phyloP scores from a whole-genome alignment of 2,113 vertebrate species.

The Onychostoma macrolepis region DNA sequence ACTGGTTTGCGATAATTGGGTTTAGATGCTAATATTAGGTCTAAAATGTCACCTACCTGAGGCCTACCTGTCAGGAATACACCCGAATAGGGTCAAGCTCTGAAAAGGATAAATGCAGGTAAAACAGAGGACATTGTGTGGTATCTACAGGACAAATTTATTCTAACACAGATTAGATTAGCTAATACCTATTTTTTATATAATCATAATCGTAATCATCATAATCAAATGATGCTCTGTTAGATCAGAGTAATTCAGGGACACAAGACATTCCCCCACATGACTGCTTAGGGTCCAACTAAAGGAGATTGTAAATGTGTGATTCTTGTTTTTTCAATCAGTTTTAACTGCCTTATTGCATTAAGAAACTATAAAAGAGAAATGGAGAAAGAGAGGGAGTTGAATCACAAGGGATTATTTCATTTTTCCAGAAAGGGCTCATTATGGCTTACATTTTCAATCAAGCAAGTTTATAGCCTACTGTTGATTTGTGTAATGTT shows the following conservation, averaged over 20 bases:
- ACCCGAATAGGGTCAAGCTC: neutral
- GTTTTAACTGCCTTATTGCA: constrained; percentile 13
- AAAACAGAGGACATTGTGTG: neutral
- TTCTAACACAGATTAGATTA: neutral
- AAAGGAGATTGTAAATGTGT: neutral
- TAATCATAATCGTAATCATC: too few relatives aligned
- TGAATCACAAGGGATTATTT: neutral
- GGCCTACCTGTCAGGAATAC: neutral
- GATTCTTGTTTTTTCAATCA: constrained; percentile 49
- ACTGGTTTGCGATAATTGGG: neutral
- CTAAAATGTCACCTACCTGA: neutral
- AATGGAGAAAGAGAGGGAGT: neutral
- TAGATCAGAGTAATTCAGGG: constrained; percentile 23
- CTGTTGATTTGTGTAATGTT: neutral
- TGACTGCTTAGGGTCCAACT: constrained; percentile 23
- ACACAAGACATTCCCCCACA: neutral
- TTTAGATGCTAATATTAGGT: neutral
- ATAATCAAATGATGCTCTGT: constrained; percentile 51
- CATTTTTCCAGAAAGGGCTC: neutral
- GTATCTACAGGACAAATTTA: neutral
- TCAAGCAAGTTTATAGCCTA: neutral
- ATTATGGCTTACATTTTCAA: neutral
- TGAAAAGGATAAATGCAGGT: neutral
- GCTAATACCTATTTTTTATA: neutral
- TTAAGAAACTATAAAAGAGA: neutral